phyloP scores from a whole-genome alignment of 2,888 invertebrate genomes.

The Bimastos eiseni region DNA sequence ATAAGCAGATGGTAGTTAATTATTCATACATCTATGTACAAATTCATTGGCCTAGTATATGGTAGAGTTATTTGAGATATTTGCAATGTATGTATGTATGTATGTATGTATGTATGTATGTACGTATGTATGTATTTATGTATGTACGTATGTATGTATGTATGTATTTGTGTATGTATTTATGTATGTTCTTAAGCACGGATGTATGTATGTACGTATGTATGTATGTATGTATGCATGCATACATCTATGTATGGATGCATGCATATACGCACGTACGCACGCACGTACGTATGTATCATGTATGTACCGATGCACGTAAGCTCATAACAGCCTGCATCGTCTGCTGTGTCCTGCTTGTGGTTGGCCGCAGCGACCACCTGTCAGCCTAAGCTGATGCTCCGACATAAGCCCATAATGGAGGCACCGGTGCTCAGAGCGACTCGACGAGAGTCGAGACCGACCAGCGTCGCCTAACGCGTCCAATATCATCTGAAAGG shows the following conservation, averaged over 20 bases:
- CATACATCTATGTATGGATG: neutral
- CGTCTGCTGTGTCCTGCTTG: too few species aligned
- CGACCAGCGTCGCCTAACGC: neutral
- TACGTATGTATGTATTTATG: conserved; percentile 31
- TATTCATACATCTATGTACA: too few species aligned
- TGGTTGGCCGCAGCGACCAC: neutral
- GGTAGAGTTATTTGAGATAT: too few species aligned
- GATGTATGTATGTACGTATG: conserved; percentile 28
- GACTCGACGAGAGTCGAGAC: too few species aligned
- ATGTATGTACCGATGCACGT: too few species aligned
- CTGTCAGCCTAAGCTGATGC: neutral
- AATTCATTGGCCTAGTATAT: too few species aligned
- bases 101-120: conserved; percentile 21
- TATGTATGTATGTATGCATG: conserved; percentile 26
- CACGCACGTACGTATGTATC: neutral
- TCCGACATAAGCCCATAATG: neutral
- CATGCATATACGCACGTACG: neutral
- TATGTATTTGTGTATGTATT: conserved; percentile 32
- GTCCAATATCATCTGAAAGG: neutral
- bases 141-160: conserved; percentile 30
- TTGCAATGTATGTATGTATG: too few species aligned
- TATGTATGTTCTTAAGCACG: conserved; percentile 32
- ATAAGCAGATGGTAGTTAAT: too few species aligned
- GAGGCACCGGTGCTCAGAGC: neutral
- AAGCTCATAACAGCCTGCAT: too few species aligned